Conservation (phyloP, 2,888 invertebrate species). For the Tortrix viridana region DNA sequence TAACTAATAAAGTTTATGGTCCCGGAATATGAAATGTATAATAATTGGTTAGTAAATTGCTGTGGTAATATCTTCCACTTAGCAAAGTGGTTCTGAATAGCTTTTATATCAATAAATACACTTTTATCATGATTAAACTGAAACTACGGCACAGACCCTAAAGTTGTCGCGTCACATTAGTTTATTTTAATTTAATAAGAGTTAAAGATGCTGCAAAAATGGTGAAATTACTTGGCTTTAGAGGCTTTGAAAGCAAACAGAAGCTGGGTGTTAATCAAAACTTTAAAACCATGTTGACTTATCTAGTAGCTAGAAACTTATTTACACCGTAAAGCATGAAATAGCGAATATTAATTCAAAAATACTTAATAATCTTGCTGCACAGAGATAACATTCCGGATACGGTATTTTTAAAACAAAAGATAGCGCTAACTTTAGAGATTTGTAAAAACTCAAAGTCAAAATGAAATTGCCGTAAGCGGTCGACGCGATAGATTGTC, state of each 20-base stretch:
- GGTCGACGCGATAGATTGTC: no score
- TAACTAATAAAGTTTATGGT: constrained; percentile 9
- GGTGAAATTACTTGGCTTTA: not conserved
- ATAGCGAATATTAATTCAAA: no score
- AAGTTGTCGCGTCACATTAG: no score
- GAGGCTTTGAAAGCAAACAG: constrained; percentile 21
- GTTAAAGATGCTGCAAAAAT: constrained; percentile 11
- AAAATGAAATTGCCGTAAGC: no score
- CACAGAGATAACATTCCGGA: no score
- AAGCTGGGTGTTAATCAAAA: constrained; percentile 26
- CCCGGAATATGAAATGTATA: not conserved
- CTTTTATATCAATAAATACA: constrained; percentile 1
- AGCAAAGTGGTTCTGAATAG: constrained; percentile 22
- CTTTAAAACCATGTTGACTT: constrained; percentile 3
- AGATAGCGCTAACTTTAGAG: no score
- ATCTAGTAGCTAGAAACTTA: not conserved
- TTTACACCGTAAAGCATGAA: no score
- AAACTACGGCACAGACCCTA: not conserved
- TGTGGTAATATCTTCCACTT: constrained; percentile 24
- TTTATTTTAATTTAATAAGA: no score
- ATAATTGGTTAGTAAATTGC: constrained; percentile 17
- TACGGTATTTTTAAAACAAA: no score
- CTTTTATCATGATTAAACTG: constrained; percentile 17
- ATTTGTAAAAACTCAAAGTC: no score
- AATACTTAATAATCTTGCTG: no score